A percentile compares a stretch with the other conserved stretches of the same genome.
Evolutionary conservation across 2,797 vertebrate genomes (phyloP).

Genomic region (Fringilla coelebs): DNA sequence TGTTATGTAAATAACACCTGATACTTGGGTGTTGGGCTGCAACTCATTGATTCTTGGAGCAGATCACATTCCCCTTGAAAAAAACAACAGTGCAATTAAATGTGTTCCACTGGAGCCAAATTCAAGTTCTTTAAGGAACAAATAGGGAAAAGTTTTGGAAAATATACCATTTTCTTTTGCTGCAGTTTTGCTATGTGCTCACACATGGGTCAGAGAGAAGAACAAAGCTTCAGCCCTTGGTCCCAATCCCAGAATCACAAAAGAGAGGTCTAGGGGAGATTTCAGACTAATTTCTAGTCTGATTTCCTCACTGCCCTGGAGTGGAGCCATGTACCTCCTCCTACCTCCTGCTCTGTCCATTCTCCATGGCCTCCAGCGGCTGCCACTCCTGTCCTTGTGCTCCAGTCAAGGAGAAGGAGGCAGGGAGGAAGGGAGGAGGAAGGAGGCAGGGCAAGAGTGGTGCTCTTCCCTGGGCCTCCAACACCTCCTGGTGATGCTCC

Average conservation of each 20-base stretch:
- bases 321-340: not conserved
- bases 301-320: not conserved
- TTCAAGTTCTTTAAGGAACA: not conserved
- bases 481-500: not conserved
- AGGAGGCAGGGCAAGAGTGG: fast-evolving
- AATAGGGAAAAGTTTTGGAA: not conserved
- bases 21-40: not conserved
- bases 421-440: not conserved
- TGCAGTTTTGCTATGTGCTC: not conserved
- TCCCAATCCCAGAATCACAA: not conserved
- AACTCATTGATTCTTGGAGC: not conserved
- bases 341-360: not conserved
- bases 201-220: fast-evolving
- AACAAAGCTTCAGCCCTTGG: not conserved
- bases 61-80: not conserved
- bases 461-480: not conserved
- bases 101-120: not conserved
- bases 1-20: not conserved
- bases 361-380: not conserved
- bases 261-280: not conserved
- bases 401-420: not conserved
- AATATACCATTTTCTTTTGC: not conserved
- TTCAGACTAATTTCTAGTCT: not conserved
- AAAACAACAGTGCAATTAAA: not conserved
- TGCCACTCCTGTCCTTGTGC: fast-evolving